These are phyloP conservation scores for Branchipolynoe longqiensis DNA, from an alignment of 2,888 invertebrate genomes.

Conservation along the genomic window DNA sequence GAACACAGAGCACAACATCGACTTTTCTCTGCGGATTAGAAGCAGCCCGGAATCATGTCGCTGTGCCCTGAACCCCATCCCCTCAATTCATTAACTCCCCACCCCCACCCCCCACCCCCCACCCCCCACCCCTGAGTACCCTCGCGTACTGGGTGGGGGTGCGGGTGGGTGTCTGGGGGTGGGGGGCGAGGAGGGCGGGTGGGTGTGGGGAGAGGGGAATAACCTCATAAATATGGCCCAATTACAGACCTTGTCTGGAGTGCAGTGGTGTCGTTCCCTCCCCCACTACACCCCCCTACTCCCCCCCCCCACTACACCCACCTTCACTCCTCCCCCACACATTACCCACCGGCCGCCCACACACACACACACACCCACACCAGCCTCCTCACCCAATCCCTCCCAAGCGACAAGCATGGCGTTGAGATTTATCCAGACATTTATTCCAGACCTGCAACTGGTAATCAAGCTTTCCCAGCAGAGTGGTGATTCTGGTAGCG, in stretches of 20 bases:
- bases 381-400: not conserved
- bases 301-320: not conserved
- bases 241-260: not conserved
- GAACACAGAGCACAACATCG: no score
- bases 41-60: not conserved
- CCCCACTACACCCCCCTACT: not conserved
- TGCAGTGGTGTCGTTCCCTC: no score
- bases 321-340: not conserved
- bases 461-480: slow-evolving; percentile 23
- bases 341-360: not conserved
- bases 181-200: not conserved
- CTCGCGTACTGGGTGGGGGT: not conserved
- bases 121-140: not conserved
- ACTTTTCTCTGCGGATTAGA: no score
- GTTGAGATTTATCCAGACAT: slow-evolving; percentile 47
- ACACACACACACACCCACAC: not conserved
- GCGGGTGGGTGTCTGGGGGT: not conserved
- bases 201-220: not conserved
- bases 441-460: slow-evolving; percentile 44
- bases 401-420: slow-evolving; percentile 16
- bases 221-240: not conserved
- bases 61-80: no score
- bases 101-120: not conserved
- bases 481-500: not conserved
- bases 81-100: no score